A percentile compares a stretch with the other conserved stretches of the same genome.
Evolutionary conservation across 2,797 vertebrate species (phyloP).

Genomic region (Clarias platycephalus): DNA sequence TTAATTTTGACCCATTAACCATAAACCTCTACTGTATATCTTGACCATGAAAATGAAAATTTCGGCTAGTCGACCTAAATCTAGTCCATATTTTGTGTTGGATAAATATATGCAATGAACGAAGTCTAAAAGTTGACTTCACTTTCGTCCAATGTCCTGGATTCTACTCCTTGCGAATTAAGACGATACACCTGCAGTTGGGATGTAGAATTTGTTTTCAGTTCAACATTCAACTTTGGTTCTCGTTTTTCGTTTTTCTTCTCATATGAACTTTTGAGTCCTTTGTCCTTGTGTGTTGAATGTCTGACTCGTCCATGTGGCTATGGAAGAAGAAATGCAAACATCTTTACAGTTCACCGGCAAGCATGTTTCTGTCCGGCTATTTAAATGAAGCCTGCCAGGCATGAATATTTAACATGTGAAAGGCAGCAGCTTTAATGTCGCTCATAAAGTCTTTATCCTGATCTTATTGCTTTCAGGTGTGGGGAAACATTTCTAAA

Average conservation of each 20-base stretch:
- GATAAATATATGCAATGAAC: background rate
- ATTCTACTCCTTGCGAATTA: background rate
- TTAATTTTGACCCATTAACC: background rate
- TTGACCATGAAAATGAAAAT: background rate
- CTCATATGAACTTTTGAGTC: background rate
- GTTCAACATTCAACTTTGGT: background rate
- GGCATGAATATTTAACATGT: background rate
- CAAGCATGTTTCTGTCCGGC: background rate
- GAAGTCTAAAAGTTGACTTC: background rate
- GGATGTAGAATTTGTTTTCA: background rate
- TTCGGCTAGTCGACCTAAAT: background rate
- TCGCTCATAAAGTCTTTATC: background rate
- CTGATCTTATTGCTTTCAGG: background rate
- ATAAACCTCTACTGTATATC: background rate
- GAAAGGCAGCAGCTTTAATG: background rate
- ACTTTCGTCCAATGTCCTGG: background rate
- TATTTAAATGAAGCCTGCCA: background rate
- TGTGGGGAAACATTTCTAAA: background rate
- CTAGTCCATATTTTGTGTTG: background rate
- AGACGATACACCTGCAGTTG: too few relatives aligned
- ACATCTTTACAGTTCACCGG: background rate
- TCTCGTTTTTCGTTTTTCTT: background rate
- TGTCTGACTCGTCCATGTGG: background rate
- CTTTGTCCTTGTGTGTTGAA: background rate
- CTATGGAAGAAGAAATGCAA: background rate